Conservation (phyloP, 2,113 vertebrate species). For the Danio rerio region GRCz12tu NC_133182.1:23582501-23583000, state of each 20-base stretch:
- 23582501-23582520: slow-evolving; percentile 3
- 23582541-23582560: not conserved
- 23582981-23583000: not conserved
- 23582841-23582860: not conserved
- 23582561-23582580: not conserved
- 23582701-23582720: not conserved
- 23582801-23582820: slow-evolving; percentile 27
- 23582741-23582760: slow-evolving; percentile 19
- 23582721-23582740: not conserved
- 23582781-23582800: slow-evolving; percentile 13
- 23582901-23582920: not conserved
- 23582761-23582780: not conserved
- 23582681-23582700: slow-evolving; percentile 15
- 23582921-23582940: not conserved
- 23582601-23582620: slow-evolving; percentile 59
- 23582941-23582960: not conserved
- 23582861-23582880: not conserved
- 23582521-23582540: not conserved
- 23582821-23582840: slow-evolving; percentile 19
- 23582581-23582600: slow-evolving; percentile 36
- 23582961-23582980: not conserved
- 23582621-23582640: slow-evolving; percentile 56
- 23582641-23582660: slow-evolving; percentile 58
- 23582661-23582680: slow-evolving; percentile 42
- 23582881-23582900: not conserved